Evolutionary conservation across 2,888 invertebrate genomes (phyloP), one percentile per base, ranked within the genome.

Genomic region (Morpho helenor): DNA sequence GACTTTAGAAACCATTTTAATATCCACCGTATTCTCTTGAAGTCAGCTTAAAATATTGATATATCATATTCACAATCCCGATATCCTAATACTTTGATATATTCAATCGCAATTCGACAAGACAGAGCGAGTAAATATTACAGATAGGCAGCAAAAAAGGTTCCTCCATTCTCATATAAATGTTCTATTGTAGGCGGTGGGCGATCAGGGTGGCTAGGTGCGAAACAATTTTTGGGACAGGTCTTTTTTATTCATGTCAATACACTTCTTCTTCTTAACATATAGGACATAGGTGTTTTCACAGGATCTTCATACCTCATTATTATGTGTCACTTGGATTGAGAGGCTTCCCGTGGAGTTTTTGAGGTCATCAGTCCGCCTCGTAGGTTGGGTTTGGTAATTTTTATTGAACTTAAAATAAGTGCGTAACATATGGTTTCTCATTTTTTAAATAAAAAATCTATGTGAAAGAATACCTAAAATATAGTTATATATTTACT

Each of bases 71-170:
- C 60, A 52, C 51, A 54, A 48, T 51, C 44, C 50, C 41, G 53
- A 52, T 10, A 55, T 52, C 49, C 42, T 52, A 58, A 56, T 51
- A 61, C 55, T 62, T 62, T 59, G 60, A 64, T 61, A 75, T 70
- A 79, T 80, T 76, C 71, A 69, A 66, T 65, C 68, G 66, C 70
- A 73, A 79, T 79, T 79, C 79, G 80, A 80, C 77, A 75, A 79
- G 76, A 77, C 77, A 72, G 71, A 65, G 53, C 61, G 70, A 72
- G 80, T 80, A 81, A 77, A 82, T 82, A 80, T 80, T 76, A 80
- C 77, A 78, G 79, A 80, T 75, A 75, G 69, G 69, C 63, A 63
- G 61, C 58, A 66, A 69, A 77, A 79, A 75, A 75, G 79, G 79
- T 76, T 76, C 65, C 68, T 68, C 77, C 66, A 75, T 79, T 76